Evolutionary conservation across 2,797 vertebrate species (phyloP).

Genomic region (Epinephelus awoara): DNA sequence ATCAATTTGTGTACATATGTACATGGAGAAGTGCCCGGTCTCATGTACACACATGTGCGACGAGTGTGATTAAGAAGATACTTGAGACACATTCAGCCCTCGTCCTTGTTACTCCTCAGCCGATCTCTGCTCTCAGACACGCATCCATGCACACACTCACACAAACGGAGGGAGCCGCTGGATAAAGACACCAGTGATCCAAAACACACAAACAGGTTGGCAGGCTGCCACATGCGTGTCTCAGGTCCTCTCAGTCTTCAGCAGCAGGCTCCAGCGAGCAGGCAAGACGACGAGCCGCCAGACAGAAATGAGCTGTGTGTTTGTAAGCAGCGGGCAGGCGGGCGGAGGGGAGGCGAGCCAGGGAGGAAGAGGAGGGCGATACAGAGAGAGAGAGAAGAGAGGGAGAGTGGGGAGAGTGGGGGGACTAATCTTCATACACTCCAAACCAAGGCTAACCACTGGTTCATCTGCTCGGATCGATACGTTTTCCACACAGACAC

Average conservation of each 20-base stretch:
- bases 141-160: slow-evolving; percentile 2
- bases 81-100: slow-evolving; percentile 50
- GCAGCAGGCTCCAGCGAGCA: slow-evolving; percentile 69
- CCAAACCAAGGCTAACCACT: slow-evolving; percentile 64
- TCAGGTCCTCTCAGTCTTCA: slow-evolving; percentile 71
- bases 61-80: slow-evolving; percentile 59
- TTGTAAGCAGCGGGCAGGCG: slow-evolving; percentile 66
- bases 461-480: slow-evolving; percentile 78
- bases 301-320: slow-evolving; percentile 76
- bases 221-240: slow-evolving; percentile 73
- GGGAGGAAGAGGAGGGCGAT: slow-evolving; percentile 26
- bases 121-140: slow-evolving; percentile 37
- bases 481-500: slow-evolving; percentile 52
- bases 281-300: slow-evolving; percentile 62
- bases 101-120: slow-evolving; percentile 37
- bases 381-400: slow-evolving; percentile 13
- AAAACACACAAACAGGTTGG: slow-evolving; percentile 76
- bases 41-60: not conserved
- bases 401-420: not conserved
- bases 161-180: slow-evolving; percentile 18
- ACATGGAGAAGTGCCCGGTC: slow-evolving; percentile 23
- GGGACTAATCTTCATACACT: slow-evolving; percentile 69
- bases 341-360: slow-evolving; percentile 39
- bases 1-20: slow-evolving; percentile 62
- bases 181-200: slow-evolving; percentile 81